Conservation (phyloP, 2,797 vertebrate genomes). For the Halcyon smyrnensis region DNA sequence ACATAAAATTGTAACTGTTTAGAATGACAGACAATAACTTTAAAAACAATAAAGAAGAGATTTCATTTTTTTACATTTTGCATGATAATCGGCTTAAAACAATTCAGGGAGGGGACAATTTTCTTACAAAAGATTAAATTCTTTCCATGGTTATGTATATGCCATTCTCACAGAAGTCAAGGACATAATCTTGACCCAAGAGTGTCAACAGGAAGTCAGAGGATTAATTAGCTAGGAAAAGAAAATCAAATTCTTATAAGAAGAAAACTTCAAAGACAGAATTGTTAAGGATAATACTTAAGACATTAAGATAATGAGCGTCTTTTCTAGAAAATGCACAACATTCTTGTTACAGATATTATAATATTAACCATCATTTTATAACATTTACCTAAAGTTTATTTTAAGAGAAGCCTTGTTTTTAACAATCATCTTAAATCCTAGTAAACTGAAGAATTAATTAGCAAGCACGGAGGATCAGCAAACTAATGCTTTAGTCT, state of each 20-base stretch:
- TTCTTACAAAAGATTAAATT: not conserved
- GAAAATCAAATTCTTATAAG: slow-evolving; percentile 33
- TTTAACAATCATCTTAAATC: slow-evolving; percentile 81
- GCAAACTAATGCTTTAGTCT: slow-evolving; percentile 83
- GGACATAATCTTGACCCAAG: slow-evolving; percentile 30
- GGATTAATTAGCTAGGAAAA: slow-evolving; percentile 55
- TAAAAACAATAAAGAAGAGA: not conserved
- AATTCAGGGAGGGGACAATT: not conserved
- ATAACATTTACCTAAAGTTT: slow-evolving; percentile 76
- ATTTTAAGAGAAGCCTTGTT: slow-evolving; percentile 77
- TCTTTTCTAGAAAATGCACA: not conserved
- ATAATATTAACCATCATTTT: slow-evolving; percentile 57
- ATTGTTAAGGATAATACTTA: not conserved
- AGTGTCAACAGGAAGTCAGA: slow-evolving; percentile 29
- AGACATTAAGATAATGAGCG: not conserved
- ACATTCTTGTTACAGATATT: slow-evolving; percentile 4
- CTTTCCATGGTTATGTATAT: not conserved
- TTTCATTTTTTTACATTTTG: not conserved
- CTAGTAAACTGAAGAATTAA: slow-evolving; percentile 83
- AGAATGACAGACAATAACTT: not conserved
- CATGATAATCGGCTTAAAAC: not conserved
- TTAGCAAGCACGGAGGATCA: slow-evolving; percentile 80
- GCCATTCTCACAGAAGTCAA: slow-evolving; percentile 6
- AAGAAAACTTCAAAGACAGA: slow-evolving; percentile 18
- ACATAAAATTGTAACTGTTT: not conserved